These are phyloP conservation scores for Hololepta plana DNA, from an alignment of 2,888 invertebrate species.

Conservation along the genomic window DNA sequence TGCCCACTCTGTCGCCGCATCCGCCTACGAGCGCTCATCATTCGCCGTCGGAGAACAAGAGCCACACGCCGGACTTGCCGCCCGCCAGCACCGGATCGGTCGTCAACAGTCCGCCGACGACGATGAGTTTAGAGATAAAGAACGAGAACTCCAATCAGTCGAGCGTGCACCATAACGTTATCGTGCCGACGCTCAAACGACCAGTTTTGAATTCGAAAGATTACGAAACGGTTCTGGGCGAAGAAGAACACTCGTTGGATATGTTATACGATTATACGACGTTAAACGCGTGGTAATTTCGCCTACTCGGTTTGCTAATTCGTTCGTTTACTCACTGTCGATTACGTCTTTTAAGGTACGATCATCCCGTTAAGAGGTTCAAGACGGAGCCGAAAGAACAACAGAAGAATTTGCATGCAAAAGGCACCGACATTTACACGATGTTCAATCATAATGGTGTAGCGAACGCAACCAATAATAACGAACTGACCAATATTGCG, in stretches of 20 bases:
- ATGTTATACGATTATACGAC: slow-evolving; percentile 80
- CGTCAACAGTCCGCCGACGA: slow-evolving; percentile 13
- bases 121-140: slow-evolving; percentile 1
- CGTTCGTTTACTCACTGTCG: no score
- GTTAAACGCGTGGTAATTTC: slow-evolving; percentile 61
- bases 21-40: slow-evolving; percentile 29
- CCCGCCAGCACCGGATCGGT: slow-evolving; percentile 16
- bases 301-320: no score
- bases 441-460: slow-evolving; percentile 19
- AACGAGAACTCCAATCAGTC: slow-evolving; percentile 7
- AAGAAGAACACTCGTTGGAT: slow-evolving; percentile 63
- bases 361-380: slow-evolving; percentile 81
- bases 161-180: slow-evolving; percentile 5
- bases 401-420: slow-evolving; percentile 22
- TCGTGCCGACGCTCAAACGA: slow-evolving; percentile 35
- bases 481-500: slow-evolving; percentile 9
- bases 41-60: slow-evolving; percentile 19
- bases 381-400: slow-evolving; percentile 38
- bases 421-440: slow-evolving; percentile 24
- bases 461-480: slow-evolving; percentile 7
- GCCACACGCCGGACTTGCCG: slow-evolving; percentile 12
- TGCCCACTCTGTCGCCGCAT: slow-evolving; percentile 58
- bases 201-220: slow-evolving; percentile 63
- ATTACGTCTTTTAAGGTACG: slow-evolving; percentile 41
- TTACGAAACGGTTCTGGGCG: slow-evolving; percentile 58